A percentile compares a stretch with the other conserved stretches of the same genome.
Evolutionary conservation across 37 sponge, comb jelly and placozoan species (phyloP).

Genomic region (Bolinopsis microptera): DNA sequence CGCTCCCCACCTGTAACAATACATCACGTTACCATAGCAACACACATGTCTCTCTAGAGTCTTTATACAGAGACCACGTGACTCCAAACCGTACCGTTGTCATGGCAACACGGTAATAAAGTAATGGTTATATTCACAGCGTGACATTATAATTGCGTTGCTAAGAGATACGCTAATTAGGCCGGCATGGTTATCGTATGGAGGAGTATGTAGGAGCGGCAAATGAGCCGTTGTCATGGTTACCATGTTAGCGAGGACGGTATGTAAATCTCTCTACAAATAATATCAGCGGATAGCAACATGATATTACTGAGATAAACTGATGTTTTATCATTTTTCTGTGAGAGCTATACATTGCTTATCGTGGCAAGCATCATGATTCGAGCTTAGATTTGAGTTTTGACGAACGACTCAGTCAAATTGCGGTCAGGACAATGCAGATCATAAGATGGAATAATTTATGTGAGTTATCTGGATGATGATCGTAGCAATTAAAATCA

Average conservation of each 20-base stretch:
- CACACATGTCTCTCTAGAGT: no score
- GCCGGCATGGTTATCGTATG: not conserved
- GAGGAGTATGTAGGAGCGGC: not conserved
- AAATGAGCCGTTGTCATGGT: not conserved
- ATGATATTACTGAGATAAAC: not conserved
- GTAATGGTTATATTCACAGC: not conserved
- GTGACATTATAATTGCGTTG: not conserved
- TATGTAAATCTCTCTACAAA: not conserved
- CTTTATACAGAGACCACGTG: no score
- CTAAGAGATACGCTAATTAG: not conserved
- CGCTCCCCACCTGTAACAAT: not conserved
- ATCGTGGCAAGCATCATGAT: no score
- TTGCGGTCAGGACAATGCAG: no score
- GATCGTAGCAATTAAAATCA: no score
- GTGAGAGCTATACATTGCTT: no score
- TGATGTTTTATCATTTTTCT: no score
- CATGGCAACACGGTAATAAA: not conserved
- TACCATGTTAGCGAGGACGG: no score
- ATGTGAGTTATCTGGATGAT: no score
- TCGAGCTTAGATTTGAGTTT: no score
- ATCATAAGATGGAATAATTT: no score
- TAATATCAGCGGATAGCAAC: not conserved
- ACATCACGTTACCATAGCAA: not conserved
- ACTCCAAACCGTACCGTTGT: not conserved
- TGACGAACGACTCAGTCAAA: no score